phyloP scores from a whole-genome alignment of 2,888 invertebrate species.

The Drosophila vallismaia region DNA sequence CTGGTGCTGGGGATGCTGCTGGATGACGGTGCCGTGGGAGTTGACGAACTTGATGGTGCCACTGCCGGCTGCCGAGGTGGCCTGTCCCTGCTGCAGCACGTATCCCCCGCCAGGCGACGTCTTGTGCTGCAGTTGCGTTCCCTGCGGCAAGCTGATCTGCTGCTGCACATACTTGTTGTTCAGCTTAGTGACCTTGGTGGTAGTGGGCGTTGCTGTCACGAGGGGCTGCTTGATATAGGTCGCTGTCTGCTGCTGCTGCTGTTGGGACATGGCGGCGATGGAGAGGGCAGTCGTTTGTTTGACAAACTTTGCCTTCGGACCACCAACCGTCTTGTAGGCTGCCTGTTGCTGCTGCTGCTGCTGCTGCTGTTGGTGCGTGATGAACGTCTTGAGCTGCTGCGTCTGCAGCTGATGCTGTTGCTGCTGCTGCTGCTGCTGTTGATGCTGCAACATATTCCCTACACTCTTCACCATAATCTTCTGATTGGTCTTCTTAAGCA shows the following conservation, averaged over 20 bases:
- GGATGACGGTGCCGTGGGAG: constrained; percentile 83
- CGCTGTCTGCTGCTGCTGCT: constrained; percentile 53
- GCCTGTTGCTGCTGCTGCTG: constrained; percentile 62
- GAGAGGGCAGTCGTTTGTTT: constrained; percentile 75
- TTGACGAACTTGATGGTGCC: constrained; percentile 83
- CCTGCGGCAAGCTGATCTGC: constrained; percentile 78
- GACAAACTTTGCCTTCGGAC: constrained; percentile 77
- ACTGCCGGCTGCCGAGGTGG: constrained; percentile 39
- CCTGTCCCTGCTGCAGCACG: constrained; percentile 55
- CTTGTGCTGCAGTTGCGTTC: constrained; percentile 81
- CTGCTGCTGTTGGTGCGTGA: constrained; percentile 61
- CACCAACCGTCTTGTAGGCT: constrained; percentile 49
- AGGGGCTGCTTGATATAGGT: constrained; percentile 58
- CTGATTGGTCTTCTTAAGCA: constrained; percentile 57
- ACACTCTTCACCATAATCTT: constrained; percentile 70
- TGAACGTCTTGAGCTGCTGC: constrained; percentile 66
- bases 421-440: constrained; percentile 63
- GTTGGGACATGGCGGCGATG: constrained; percentile 62
- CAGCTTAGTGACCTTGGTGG: constrained; percentile 76
- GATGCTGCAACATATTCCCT: constrained; percentile 77
- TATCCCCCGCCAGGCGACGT: constrained; percentile 44
- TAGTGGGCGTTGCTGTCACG: constrained; percentile 33
- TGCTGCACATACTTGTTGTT: constrained; percentile 76
- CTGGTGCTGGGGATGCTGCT: constrained; percentile 73
- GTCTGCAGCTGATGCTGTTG: constrained; percentile 66